Evolutionary conservation across 2,797 vertebrate species (phyloP), one percentile per base, ranked within the genome.

Genomic region (Pteronotus mesoamericanus): DNA sequence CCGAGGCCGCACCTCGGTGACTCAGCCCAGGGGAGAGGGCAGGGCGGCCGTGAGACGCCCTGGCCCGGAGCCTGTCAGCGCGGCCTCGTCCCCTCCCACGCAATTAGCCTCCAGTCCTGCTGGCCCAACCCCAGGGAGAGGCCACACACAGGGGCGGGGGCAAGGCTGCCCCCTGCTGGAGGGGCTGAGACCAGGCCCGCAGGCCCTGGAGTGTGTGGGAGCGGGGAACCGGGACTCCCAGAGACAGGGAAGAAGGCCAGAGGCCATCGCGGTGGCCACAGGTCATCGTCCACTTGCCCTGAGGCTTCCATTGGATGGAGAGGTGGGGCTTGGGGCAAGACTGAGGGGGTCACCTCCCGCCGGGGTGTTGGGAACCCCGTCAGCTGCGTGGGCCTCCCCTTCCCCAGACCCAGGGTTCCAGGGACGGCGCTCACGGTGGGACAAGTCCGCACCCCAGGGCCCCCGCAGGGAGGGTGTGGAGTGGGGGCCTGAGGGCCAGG

Each of bases 171-270:
- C 55, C 64, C 24, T 57, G 29, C 21, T 44, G 66, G 59, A 61
- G 44, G 53, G 22, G 26, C 72, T 68, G 53, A 85, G 21, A 46
- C 61, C 10, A 75, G 68, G 72, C 39, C 32, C 78, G 32, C 0
- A n/a, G 79, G 26, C 34, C 44, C 42, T 46, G 64, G 21, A 16
- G 3, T 4, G 2, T 24, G 15, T 16, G 8, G 21, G 61, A 14
- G 22, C n/a, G n/a, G n/a, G n/a, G n/a, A n/a, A n/a, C n/a, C n/a
- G n/a, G 29, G 42, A 14, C 2, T 0, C 22, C 18, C 0, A 9
- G 11, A 32, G 18, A 55, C 51, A 16, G 7, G n/a, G 24, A 15
- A 8, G 32, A 19, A 71, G 83, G 34, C 9, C 48, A 9, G 14
- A 55, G 34, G 26, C 42, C 2, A 2, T 57, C 3, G 9, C 68